Conservation (phyloP, 2,888 invertebrate genomes). For the Sphinx pinastri region DNA sequence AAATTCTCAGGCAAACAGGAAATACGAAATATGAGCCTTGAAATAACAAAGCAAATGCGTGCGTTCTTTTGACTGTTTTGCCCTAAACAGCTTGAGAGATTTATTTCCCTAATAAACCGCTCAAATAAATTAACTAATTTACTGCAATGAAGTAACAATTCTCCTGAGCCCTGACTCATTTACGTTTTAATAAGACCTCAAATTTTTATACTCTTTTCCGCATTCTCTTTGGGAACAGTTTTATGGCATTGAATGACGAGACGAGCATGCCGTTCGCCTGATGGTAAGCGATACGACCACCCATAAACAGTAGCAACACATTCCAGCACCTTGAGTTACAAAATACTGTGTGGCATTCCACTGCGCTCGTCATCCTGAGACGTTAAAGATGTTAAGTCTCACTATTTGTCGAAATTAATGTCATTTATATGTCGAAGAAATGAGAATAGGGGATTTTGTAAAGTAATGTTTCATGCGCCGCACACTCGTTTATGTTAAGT, state of each 20-base stretch:
- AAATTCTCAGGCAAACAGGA: too few relatives aligned
- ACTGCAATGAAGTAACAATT: conserved; percentile 8
- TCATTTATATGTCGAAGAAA: conserved; percentile 21
- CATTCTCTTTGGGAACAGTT: background rate
- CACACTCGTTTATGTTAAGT: conserved; percentile 55
- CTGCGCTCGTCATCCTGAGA: too few relatives aligned
- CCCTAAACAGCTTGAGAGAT: background rate
- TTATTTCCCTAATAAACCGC: conserved; percentile 1
- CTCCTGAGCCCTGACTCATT: background rate
- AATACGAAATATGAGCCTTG: background rate
- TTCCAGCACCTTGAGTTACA: too few relatives aligned
- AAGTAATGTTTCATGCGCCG: conserved; percentile 28
- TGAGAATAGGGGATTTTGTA: conserved; percentile 14
- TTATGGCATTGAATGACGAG: too few relatives aligned
- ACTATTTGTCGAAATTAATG: conserved; percentile 25
- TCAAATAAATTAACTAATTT: conserved; percentile 15
- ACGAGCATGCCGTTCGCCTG: too few relatives aligned
- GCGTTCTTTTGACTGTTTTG: background rate
- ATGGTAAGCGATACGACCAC: too few relatives aligned
- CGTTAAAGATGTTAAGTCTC: too few relatives aligned
- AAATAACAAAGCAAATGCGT: background rate
- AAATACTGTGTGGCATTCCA: too few relatives aligned
- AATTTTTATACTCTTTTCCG: background rate
- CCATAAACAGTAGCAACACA: too few relatives aligned
- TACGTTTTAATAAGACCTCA: conserved; percentile 24